Conservation (phyloP, 2,113 vertebrate species). For the Tragelaphus strepsiceros region DNA sequence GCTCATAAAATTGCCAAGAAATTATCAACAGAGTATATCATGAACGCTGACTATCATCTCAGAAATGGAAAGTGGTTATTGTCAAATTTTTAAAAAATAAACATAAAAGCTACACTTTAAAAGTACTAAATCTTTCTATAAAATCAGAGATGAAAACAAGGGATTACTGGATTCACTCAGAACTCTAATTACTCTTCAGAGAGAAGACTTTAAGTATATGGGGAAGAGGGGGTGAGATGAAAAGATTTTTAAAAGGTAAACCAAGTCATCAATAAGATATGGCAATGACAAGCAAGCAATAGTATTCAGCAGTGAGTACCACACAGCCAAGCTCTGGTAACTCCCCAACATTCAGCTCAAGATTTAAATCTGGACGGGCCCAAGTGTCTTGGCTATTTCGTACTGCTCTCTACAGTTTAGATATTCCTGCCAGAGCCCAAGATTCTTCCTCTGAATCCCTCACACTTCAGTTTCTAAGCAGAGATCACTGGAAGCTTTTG, state of each 20-base stretch:
- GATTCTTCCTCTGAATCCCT: not conserved
- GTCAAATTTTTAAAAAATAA: not conserved
- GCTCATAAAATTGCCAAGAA: slow-evolving; percentile 30
- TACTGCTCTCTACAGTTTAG: not conserved
- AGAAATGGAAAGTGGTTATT: not conserved
- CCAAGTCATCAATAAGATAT: not conserved
- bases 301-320: not conserved
- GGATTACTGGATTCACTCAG: not conserved
- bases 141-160: not conserved
- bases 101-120: not conserved
- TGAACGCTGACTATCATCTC: not conserved
- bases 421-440: not conserved
- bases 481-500: not conserved
- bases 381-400: not conserved
- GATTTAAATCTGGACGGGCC: not conserved
- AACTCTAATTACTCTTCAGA: not conserved
- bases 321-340: not conserved
- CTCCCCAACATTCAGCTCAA: not conserved
- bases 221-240: not conserved
- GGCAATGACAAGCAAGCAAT: not conserved
- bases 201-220: not conserved
- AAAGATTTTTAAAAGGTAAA: not conserved
- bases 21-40: not conserved
- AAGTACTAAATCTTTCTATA: not conserved
- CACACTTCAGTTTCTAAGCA: not conserved